Conservation (phyloP, 30 jellyfish, hydroid and myxozoan genomes). For the Hydra vulgaris region DNA sequence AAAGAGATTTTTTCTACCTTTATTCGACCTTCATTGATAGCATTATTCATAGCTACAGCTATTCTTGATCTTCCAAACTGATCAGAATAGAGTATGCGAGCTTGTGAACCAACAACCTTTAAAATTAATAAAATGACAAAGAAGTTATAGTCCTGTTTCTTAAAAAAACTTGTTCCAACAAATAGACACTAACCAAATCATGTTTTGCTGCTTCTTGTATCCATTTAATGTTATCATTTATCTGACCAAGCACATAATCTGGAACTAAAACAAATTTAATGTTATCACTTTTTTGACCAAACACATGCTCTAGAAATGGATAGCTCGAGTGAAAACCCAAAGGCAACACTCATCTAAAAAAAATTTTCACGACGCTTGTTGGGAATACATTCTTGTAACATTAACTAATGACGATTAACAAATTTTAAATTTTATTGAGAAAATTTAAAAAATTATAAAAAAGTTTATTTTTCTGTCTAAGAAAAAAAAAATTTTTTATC, state of each 20-base stretch:
- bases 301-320: too few relatives aligned
- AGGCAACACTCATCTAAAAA: too few relatives aligned
- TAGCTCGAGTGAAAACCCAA: too few relatives aligned
- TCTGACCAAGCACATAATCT: conserved; percentile 50
- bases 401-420: too few relatives aligned
- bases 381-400: too few relatives aligned
- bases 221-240: conserved; percentile 83
- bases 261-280: conserved; percentile 57
- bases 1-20: conserved; percentile 31
- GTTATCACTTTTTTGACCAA: neutral
- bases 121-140: neutral
- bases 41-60: conserved; percentile 88
- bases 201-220: conserved; percentile 76
- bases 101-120: conserved; percentile 98
- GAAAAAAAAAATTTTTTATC: too few relatives aligned
- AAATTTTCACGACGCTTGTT: too few relatives aligned
- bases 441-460: too few relatives aligned
- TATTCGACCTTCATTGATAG: conserved; percentile 70
- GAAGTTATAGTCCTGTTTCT: too few relatives aligned
- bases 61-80: conserved; percentile 62
- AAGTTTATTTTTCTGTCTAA: too few relatives aligned
- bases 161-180: neutral
- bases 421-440: too few relatives aligned
- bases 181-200: conserved; percentile 45
- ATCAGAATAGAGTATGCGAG: conserved; percentile 84